Evolutionary conservation across 37 sponge, comb jelly and placozoan species (phyloP).

Genomic region (Halisarca cf. caerulea): DNA sequence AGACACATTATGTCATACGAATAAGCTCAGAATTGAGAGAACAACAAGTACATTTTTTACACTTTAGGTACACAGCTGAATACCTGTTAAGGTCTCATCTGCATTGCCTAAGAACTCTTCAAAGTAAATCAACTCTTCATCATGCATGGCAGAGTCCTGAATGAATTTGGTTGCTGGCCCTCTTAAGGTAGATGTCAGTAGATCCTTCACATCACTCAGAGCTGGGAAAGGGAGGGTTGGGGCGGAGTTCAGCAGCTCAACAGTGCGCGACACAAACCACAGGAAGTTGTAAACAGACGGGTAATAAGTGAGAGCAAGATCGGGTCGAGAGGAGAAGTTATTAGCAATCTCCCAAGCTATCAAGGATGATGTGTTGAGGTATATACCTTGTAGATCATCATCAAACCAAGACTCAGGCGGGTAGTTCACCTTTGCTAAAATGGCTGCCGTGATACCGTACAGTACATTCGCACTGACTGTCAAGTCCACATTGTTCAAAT

Average conservation of each 20-base stretch:
- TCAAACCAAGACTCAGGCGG: slow-evolving; percentile 44
- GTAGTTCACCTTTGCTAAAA: neutral
- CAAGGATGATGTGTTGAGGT: slow-evolving; percentile 42
- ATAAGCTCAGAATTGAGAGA: too few relatives aligned
- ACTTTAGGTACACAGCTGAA: too few relatives aligned
- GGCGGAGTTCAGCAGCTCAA: slow-evolving; percentile 38
- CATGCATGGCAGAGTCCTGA: neutral
- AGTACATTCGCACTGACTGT: slow-evolving; percentile 47
- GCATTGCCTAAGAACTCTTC: slow-evolving; percentile 56
- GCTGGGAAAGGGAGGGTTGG: slow-evolving; percentile 34
- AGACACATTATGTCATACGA: too few relatives aligned
- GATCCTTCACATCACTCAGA: slow-evolving; percentile 21
- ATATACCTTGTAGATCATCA: slow-evolving; percentile 48
- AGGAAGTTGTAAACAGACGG: slow-evolving; percentile 57
- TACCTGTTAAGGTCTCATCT: slow-evolving; percentile 47
- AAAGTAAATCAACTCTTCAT: slow-evolving; percentile 25
- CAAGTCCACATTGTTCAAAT: slow-evolving; percentile 55
- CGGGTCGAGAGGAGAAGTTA: slow-evolving; percentile 54
- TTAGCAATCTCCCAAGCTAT: slow-evolving; percentile 32
- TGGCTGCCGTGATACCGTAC: slow-evolving; percentile 49
- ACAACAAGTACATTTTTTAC: too few relatives aligned
- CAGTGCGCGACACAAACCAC: slow-evolving; percentile 60
- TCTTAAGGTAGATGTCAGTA: slow-evolving; percentile 11
- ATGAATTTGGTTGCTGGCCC: slow-evolving; percentile 31
- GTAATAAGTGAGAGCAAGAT: slow-evolving; percentile 59